These are phyloP conservation scores for Artibeus jamaicensis DNA, from an alignment of 2,797 vertebrate species.

Conservation along the genomic window DNA sequence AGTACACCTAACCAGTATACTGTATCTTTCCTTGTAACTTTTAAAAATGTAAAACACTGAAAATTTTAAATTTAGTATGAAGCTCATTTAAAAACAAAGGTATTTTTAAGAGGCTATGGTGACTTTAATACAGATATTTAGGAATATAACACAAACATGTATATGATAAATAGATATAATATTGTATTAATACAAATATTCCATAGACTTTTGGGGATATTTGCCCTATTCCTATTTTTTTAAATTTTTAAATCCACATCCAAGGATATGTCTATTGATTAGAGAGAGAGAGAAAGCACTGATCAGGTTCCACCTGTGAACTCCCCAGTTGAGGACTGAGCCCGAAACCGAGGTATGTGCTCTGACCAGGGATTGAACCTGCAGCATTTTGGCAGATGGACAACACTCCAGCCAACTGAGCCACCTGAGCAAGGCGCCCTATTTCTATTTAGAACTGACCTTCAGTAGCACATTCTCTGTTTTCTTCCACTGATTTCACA, in stretches of 20 bases:
- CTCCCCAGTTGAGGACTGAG: neutral
- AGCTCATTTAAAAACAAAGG: neutral
- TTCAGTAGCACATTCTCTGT: neutral
- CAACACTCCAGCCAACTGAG: neutral
- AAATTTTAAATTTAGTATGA: neutral
- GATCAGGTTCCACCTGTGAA: neutral
- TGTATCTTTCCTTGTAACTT: neutral
- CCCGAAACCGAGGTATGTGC: neutral
- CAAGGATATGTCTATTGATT: neutral
- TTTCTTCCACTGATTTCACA: neutral
- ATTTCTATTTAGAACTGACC: neutral
- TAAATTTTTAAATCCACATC: neutral
- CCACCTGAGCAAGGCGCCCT: neutral
- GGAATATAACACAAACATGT: neutral
- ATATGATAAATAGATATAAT: neutral
- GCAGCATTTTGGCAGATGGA: neutral
- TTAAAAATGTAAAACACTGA: neutral
- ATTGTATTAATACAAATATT: neutral
- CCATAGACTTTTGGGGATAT: neutral
- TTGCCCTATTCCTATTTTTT: neutral
- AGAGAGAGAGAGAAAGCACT: too few relatives aligned
- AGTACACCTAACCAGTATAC: neutral
- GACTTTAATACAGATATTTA: neutral
- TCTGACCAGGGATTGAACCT: neutral
- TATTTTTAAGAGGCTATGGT: neutral